Percentiles rank a stretch among this genome's conserved stretches.
These are phyloP conservation scores for Sanderia malayensis DNA, from an alignment of 30 jellyfish, hydroid and myxozoan genomes.

Conservation along the genomic window DNA sequence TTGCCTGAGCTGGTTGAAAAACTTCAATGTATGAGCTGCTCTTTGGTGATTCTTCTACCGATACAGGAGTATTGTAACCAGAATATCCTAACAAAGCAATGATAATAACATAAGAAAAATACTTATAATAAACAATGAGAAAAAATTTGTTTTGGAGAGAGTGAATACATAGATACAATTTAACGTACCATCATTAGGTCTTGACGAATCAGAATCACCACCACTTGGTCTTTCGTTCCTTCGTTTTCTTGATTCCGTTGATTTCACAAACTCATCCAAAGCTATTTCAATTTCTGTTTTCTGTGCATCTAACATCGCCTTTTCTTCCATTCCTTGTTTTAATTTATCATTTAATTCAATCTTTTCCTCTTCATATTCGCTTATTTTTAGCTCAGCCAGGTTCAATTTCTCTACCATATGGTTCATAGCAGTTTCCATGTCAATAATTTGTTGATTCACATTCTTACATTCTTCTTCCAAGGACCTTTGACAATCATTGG, in stretches of 20 bases:
- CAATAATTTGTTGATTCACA: slow-evolving; percentile 14
- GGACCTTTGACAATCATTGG: not conserved
- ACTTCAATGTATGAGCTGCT: slow-evolving; percentile 21
- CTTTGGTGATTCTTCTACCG: slow-evolving; percentile 46
- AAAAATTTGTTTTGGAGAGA: too few relatives aligned
- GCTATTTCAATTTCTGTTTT: slow-evolving; percentile 75
- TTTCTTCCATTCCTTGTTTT: slow-evolving; percentile 29
- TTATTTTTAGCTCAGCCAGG: slow-evolving; percentile 39
- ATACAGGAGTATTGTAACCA: slow-evolving; percentile 40
- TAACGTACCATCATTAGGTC: slow-evolving; percentile 63
- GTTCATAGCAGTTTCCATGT: slow-evolving; percentile 42
- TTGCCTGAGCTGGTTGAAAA: slow-evolving; percentile 30
- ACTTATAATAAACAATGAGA: too few relatives aligned
- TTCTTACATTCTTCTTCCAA: slow-evolving; percentile 5
- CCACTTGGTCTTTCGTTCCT: slow-evolving; percentile 54
- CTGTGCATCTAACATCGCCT: slow-evolving; percentile 32
- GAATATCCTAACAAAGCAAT: slow-evolving; percentile 8
- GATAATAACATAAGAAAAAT: not conserved
- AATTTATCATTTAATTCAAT: slow-evolving; percentile 26
- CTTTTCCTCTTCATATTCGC: slow-evolving; percentile 34
- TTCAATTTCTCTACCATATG: slow-evolving; percentile 49
- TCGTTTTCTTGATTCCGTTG: slow-evolving; percentile 72
- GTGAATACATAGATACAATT: too few relatives aligned
- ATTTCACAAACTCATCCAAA: slow-evolving; percentile 73
- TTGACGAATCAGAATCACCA: slow-evolving; percentile 38